These are phyloP conservation scores for Epistrophella euchroma DNA, from an alignment of 2,888 invertebrate genomes.

Conservation along the genomic window DNA sequence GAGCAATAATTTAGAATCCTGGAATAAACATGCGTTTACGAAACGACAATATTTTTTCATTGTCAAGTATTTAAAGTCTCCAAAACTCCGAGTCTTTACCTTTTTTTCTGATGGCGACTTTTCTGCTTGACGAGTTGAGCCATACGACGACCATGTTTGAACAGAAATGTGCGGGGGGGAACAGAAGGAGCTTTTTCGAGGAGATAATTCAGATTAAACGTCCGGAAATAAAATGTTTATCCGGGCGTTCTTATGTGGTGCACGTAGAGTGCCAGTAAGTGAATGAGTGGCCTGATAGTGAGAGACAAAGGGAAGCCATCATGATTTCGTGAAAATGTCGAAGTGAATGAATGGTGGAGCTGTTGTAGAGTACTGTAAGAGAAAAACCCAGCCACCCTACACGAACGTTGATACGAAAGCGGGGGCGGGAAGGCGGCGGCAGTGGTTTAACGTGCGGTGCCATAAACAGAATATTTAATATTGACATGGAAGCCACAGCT, in stretches of 20 bases:
- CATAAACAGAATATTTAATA: slow-evolving; percentile 74
- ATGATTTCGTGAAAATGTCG: slow-evolving; percentile 69
- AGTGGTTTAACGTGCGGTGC: slow-evolving; percentile 69
- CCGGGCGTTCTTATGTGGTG: slow-evolving; percentile 72
- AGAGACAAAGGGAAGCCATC: slow-evolving; percentile 67
- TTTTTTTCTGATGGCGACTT: not conserved
- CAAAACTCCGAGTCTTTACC: slow-evolving; percentile 30
- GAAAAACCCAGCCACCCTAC: not conserved
- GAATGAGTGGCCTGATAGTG: slow-evolving; percentile 54
- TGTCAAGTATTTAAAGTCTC: slow-evolving; percentile 65
- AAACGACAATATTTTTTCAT: slow-evolving; percentile 24
- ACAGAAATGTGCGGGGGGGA: not conserved
- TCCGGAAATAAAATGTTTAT: slow-evolving; percentile 76
- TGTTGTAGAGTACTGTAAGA: slow-evolving; percentile 6
- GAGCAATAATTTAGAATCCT: slow-evolving; percentile 9
- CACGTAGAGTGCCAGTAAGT: slow-evolving; percentile 65
- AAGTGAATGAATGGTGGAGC: slow-evolving; percentile 59
- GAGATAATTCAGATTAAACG: slow-evolving; percentile 76
- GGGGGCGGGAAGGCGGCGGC: slow-evolving; percentile 1
- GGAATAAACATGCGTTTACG: slow-evolving; percentile 10
- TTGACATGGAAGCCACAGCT: slow-evolving; percentile 67
- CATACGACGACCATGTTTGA: not conserved
- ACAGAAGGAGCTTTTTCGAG: slow-evolving; percentile 23
- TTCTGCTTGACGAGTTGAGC: not conserved
- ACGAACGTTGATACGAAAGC: not conserved